A percentile compares a stretch with the other conserved stretches of the same genome.
phyloP scores from a whole-genome alignment of 2,113 vertebrate species.

The Amphiprion percula region DNA sequence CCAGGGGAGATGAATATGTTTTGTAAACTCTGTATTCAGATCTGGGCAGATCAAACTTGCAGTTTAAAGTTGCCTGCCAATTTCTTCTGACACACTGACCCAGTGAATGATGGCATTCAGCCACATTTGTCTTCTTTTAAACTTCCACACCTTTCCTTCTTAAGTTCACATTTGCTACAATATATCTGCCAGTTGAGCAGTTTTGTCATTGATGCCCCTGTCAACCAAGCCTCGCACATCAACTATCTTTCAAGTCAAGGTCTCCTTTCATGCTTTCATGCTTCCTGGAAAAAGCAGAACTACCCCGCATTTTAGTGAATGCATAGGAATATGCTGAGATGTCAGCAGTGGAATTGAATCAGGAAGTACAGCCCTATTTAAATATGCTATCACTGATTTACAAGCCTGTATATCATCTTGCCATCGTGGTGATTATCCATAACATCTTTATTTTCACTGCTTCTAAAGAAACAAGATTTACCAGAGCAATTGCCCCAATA shows the following conservation, averaged over 20 bases:
- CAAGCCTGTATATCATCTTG: slow-evolving; percentile 9
- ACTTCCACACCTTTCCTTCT: not conserved
- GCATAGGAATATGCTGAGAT: slow-evolving; percentile 14
- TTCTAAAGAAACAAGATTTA: not conserved
- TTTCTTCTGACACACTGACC: slow-evolving; percentile 29
- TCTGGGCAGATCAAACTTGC: not conserved
- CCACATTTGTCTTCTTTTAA: slow-evolving; percentile 46
- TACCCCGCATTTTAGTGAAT: slow-evolving; percentile 10
- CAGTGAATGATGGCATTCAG: slow-evolving; percentile 15
- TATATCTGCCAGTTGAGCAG: slow-evolving; percentile 47
- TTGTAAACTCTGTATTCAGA: not conserved
- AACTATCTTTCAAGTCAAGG: slow-evolving; percentile 31
- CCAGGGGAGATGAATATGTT: no score
- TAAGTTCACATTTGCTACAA: slow-evolving; percentile 24
- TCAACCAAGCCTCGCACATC: slow-evolving; percentile 37
- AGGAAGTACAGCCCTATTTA: slow-evolving; percentile 10
- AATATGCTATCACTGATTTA: slow-evolving; percentile 28
- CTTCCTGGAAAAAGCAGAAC: slow-evolving; percentile 5
- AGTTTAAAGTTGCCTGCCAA: not conserved
- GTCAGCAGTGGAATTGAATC: slow-evolving; percentile 19
- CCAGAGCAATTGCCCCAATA: not conserved
- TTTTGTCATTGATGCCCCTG: slow-evolving; percentile 28
- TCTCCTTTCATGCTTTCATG: slow-evolving; percentile 33
- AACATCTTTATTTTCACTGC: slow-evolving; percentile 41
- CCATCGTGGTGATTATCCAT: slow-evolving; percentile 36